Percentiles rank a stretch among this genome's conserved stretches.
Evolutionary conservation across 2,113 vertebrate genomes (phyloP).

Genomic region (Myrmophylax atrothorax): DNA sequence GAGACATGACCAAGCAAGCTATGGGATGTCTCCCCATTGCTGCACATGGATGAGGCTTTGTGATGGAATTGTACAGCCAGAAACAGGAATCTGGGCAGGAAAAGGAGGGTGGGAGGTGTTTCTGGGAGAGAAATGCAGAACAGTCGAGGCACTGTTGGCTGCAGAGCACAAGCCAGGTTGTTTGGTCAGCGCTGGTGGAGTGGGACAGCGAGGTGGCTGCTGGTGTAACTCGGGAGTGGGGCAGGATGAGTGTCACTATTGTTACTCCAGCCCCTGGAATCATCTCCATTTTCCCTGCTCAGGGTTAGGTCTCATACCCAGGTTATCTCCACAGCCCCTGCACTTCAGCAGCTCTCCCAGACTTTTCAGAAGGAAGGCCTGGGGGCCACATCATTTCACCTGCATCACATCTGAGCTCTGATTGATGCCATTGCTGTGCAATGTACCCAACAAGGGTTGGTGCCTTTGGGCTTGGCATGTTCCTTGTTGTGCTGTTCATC

Average conservation of each 20-base stretch:
- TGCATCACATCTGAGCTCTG: not conserved
- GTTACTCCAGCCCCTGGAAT: not conserved
- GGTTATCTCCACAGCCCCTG: not conserved
- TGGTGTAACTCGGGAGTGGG: not conserved
- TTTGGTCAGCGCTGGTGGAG: not conserved
- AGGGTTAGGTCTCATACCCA: not conserved
- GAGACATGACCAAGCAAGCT: not conserved
- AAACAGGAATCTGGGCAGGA: not conserved
- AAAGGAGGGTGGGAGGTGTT: not conserved
- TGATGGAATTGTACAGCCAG: not conserved
- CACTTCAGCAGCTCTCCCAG: not conserved
- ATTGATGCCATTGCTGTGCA: not conserved
- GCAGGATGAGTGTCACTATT: not conserved
- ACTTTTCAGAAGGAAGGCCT: not conserved
- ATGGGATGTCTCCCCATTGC: not conserved
- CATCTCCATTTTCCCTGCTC: not conserved
- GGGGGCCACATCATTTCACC: not conserved
- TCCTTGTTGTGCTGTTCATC: not conserved
- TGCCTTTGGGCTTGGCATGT: fast-evolving
- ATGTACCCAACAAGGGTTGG: not conserved
- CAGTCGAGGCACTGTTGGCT: not conserved
- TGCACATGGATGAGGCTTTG: fast-evolving
- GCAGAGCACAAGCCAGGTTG: not conserved
- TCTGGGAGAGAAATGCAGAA: not conserved
- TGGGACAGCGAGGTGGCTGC: not conserved